Evolutionary conservation across 2,797 vertebrate genomes (phyloP).

Genomic region (Sebastes glaucus): DNA sequence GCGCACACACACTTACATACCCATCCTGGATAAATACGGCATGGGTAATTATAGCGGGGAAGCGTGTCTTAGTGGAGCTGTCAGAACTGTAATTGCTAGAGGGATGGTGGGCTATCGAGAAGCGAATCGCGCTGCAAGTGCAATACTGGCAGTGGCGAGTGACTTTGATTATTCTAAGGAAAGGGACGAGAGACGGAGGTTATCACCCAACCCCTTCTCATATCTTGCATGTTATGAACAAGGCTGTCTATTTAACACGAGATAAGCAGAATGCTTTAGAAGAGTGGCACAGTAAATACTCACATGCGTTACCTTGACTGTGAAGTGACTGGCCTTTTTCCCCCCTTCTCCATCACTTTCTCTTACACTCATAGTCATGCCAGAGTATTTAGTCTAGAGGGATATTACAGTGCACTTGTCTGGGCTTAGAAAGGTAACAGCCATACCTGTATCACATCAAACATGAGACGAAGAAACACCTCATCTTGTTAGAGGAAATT

Average conservation of each 20-base stretch:
- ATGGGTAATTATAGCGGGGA: conserved; percentile 82
- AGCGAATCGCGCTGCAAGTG: conserved; percentile 75
- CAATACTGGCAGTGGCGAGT: conserved; percentile 63
- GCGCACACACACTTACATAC: conserved; percentile 47
- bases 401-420: conserved; percentile 55
- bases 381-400: conserved; percentile 48
- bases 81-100: conserved; percentile 85
- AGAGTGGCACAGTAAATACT: conserved; percentile 56
- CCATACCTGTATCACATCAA: conserved; percentile 72
- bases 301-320: conserved; percentile 27
- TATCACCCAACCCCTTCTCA: conserved; percentile 67
- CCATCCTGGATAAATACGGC: conserved; percentile 80
- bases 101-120: conserved; percentile 82
- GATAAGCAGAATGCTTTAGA: conserved; percentile 61
- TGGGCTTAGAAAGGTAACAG: conserved; percentile 56
- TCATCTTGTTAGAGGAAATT: conserved; percentile 67
- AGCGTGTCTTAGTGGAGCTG: conserved; percentile 81
- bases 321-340: conserved; percentile 4
- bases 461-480: conserved; percentile 50
- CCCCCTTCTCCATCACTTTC: not conserved
- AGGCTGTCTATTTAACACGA: conserved; percentile 71
- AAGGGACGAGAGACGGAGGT: conserved; percentile 73
- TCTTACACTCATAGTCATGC: conserved; percentile 19
- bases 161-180: conserved; percentile 84
- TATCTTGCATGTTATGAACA: conserved; percentile 71